Evolutionary conservation across 2,113 vertebrate genomes (phyloP), one percentile per base, ranked within the genome.

Genomic region (Suricata suricatta): DNA sequence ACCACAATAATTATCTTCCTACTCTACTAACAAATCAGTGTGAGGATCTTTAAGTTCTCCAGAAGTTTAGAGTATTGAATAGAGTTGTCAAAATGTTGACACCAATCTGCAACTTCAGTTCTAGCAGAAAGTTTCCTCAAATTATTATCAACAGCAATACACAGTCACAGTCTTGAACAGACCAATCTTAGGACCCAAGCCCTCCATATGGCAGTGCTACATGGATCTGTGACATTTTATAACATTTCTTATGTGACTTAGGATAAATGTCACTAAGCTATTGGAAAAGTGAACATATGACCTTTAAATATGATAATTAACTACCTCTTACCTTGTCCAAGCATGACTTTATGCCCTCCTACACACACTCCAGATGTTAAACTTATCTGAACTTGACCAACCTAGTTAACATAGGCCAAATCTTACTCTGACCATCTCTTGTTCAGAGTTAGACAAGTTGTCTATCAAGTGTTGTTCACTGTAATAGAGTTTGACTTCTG

Each of bases 241-340:
- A 97, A 96, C 90, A 97, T 96, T 96, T 96, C 82, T 97, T 97
- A 96, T 90, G 84, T 97, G 77, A 93, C 92, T 97, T 96, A 90
- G 90, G 88, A 96, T 96, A 98, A 97, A 97, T 98, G 96, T 97
- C 97, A 97, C 81, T 68, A 88, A 82, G 88, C 57, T 97, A 96
- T 84, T 74, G 88, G 81, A 87, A 97, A 89, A 96, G 85, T 90
- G 96, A 97, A 88, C 82, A 90, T 57, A 57, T 96, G 97, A 96
- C 97, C 97, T 97, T 98, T 98, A 97, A 94, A 81, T 94, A 86
- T 88, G 91, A 97, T 98, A 97, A 98, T 98, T 97, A 98, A 96
- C 82, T 95, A 98, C 92, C 71, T 91, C 88, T 96, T 92, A 88
- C 72, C 94, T 96, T 97, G 95, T 95, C 92, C 38, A 93, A 97